These are phyloP conservation scores for Archips xylosteana DNA, from an alignment of 2,888 invertebrate genomes.

Conservation along the genomic window DNA sequence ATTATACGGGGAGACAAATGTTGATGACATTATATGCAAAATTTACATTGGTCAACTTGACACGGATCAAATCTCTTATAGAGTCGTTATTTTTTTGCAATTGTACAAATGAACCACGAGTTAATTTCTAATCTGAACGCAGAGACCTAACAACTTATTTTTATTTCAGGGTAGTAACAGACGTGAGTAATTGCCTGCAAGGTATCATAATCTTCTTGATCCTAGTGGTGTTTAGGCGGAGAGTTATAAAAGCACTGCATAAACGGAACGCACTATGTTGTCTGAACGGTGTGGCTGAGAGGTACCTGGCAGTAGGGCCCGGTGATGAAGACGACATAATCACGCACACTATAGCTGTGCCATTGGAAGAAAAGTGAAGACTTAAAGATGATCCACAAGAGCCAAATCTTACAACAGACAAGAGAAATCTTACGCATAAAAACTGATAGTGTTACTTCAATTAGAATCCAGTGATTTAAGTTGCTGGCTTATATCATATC, in stretches of 20 bases:
- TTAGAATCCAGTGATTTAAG: too few relatives aligned
- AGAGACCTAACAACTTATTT: conserved; percentile 26
- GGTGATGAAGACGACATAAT: conserved; percentile 81
- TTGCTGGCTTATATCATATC: too few relatives aligned
- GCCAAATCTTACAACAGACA: neutral
- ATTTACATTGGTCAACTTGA: too few relatives aligned
- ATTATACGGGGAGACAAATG: neutral
- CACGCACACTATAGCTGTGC: conserved; percentile 67
- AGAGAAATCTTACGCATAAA: neutral
- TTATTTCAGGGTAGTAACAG: conserved; percentile 82
- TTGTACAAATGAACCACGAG: neutral
- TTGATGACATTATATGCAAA: neutral
- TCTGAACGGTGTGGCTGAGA: conserved; percentile 61
- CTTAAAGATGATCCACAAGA: neutral
- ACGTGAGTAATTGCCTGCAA: conserved; percentile 86
- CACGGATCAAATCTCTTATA: too few relatives aligned
- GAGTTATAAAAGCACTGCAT: conserved; percentile 75
- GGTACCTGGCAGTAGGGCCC: conserved; percentile 65
- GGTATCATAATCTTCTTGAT: conserved; percentile 87
- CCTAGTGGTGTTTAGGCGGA: conserved; percentile 84
- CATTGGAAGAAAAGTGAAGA: conserved; percentile 57
- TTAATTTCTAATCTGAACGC: too few relatives aligned
- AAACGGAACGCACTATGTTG: conserved; percentile 66
- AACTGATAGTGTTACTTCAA: too few relatives aligned
- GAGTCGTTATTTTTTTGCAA: too few relatives aligned